Evolutionary conservation across 2,797 vertebrate species (phyloP).

Genomic region (Calcarius lapponicus): DNA sequence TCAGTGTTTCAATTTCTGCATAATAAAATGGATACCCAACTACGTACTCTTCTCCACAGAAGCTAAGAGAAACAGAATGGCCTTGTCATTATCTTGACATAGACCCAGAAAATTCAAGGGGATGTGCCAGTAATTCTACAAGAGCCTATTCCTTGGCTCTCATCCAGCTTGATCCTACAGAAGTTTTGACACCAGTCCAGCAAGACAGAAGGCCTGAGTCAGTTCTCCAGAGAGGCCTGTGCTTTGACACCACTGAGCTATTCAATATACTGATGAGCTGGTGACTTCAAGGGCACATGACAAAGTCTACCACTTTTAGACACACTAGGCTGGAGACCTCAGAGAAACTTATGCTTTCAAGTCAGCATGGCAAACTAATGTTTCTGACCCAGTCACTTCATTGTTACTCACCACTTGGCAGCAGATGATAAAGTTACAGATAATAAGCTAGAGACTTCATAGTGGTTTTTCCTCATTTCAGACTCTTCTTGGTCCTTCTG

Average conservation of each 20-base stretch:
- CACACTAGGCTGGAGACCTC: conserved; percentile 13
- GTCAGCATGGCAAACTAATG: not conserved
- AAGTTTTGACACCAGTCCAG: conserved; percentile 69
- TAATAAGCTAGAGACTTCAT: not conserved
- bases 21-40: conserved; percentile 19
- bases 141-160: conserved; percentile 56
- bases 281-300: conserved; percentile 34
- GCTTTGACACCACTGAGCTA: conserved; percentile 29
- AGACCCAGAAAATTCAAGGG: conserved; percentile 64
- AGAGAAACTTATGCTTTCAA: conserved; percentile 12
- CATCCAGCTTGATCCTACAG: conserved; percentile 66
- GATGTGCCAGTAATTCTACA: conserved; percentile 69
- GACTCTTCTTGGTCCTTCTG: not conserved
- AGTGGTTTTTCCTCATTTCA: not conserved
- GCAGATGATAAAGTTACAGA: not conserved
- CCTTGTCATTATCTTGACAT: conserved; percentile 71
- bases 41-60: not conserved
- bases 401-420: conserved; percentile 16
- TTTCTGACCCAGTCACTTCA: conserved; percentile 32
- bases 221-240: conserved; percentile 54
- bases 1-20: not conserved
- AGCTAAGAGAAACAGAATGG: conserved; percentile 65
- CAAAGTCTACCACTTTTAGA: conserved; percentile 23
- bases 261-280: conserved; percentile 28
- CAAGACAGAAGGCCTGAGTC: conserved; percentile 69